Conservation (phyloP, 2,113 vertebrate species). For the Anhinga anhinga region DNA sequence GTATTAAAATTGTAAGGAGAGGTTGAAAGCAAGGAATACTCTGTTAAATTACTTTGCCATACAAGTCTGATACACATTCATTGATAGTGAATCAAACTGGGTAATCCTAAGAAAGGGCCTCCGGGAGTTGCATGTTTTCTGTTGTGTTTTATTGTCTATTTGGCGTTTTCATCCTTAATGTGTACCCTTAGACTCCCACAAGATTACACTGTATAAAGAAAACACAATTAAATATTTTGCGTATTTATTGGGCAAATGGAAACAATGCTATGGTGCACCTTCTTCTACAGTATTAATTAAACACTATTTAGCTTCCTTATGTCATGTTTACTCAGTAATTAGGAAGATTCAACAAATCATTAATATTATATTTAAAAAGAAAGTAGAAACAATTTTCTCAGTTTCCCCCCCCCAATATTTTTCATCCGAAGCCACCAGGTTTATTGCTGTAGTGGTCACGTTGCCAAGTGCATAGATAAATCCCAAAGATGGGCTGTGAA, state of each 20-base stretch:
- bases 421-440: not conserved
- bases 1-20: conserved; percentile 21
- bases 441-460: not conserved
- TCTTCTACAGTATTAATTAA: conserved; percentile 58
- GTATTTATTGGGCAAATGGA: conserved; percentile 21
- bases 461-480: not conserved
- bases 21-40: not conserved
- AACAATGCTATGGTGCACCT: not conserved
- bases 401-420: not conserved
- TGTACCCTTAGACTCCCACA: not conserved
- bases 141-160: conserved; percentile 13
- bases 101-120: not conserved
- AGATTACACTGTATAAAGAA: conserved; percentile 6
- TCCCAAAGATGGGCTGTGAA: not conserved
- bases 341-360: conserved; percentile 54
- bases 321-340: conserved; percentile 65
- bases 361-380: conserved; percentile 60
- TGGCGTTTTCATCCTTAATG: conserved; percentile 15
- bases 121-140: conserved; percentile 20
- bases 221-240: conserved; percentile 26
- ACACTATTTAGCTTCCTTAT: conserved; percentile 59
- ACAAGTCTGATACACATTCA: not conserved
- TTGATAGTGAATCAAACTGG: not conserved
- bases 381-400: not conserved
- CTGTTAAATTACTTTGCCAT: not conserved